phyloP scores from a whole-genome alignment of 2,888 invertebrate genomes.

The Volucella bombylans region DNA sequence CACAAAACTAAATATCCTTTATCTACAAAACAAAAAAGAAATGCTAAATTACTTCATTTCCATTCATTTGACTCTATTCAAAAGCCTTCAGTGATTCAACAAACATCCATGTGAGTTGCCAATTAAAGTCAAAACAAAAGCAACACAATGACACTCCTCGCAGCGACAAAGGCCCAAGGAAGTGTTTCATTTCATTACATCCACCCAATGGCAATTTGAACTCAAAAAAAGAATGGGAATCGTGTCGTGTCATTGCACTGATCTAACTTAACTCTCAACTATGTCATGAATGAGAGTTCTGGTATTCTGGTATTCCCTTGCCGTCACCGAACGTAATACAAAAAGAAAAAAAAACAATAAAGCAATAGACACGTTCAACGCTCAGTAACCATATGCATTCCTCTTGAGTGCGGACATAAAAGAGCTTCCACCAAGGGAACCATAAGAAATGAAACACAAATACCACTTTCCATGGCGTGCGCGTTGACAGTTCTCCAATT shows the following conservation, averaged over 20 bases:
- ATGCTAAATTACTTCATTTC: too few relatives aligned
- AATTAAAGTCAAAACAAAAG: conserved; percentile 6
- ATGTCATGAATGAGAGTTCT: conserved; percentile 11
- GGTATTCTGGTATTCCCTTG: background rate
- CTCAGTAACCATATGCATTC: conserved; percentile 11
- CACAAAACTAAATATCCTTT: too few relatives aligned
- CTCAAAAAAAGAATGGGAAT: conserved; percentile 9
- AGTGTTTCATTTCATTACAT: conserved; percentile 14
- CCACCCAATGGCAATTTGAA: background rate
- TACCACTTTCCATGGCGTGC: conserved; percentile 45
- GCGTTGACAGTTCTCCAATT: conserved; percentile 28
- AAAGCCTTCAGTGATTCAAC: background rate
- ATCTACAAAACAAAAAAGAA: too few relatives aligned
- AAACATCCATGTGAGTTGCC: conserved; percentile 8
- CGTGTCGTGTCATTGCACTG: conserved; percentile 52
- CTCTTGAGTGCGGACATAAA: background rate
- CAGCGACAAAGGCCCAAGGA: background rate
- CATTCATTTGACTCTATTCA: too few relatives aligned
- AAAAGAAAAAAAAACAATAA: conserved; percentile 24
- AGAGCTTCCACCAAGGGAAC: conserved; percentile 13
- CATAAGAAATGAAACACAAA: conserved; percentile 5
- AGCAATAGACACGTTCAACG: conserved; percentile 30
- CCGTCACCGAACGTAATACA: background rate
- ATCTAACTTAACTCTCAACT: conserved; percentile 38
- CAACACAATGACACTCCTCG: background rate